phyloP scores from a whole-genome alignment of 2,888 invertebrate species.

The Rhyacophila evoluta region DNA sequence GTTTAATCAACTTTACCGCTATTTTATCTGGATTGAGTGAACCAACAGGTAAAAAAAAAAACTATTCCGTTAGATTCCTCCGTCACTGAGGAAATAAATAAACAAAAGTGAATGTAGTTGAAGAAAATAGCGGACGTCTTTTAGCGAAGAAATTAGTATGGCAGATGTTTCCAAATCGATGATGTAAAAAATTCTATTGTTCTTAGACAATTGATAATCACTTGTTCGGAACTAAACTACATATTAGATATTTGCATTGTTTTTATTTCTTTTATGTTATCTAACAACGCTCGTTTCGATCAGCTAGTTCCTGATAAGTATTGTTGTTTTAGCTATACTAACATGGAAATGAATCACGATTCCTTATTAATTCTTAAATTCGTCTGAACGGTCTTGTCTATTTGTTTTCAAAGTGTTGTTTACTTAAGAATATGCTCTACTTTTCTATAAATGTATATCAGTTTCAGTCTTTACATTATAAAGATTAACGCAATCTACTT shows the following conservation, averaged over 20 bases:
- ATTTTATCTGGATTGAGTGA: neutral
- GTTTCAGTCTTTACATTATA: no score
- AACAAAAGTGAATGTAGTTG: slow-evolving; percentile 3
- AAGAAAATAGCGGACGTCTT: neutral
- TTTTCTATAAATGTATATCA: no score
- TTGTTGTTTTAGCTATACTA: neutral
- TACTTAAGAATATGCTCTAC: no score
- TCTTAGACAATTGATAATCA: neutral
- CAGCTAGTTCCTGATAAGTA: neutral
- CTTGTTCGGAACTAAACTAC: neutral
- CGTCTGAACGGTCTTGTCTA: no score
- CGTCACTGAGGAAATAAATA: neutral
- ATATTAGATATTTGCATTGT: neutral
- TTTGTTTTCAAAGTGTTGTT: no score
- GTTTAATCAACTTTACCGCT: neutral
- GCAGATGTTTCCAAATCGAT: slow-evolving; percentile 1
- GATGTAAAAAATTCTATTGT: neutral
- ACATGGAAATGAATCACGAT: neutral
- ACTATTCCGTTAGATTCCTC: neutral
- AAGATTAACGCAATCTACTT: no score
- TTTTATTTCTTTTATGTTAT: neutral
- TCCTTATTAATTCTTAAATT: neutral
- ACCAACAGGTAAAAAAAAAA: neutral
- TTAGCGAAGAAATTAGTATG: neutral
- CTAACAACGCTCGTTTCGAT: neutral